Evolutionary conservation across 2,113 vertebrate genomes (phyloP), one percentile per base, ranked within the genome.

Genomic region (Hipposideros armiger): DNA sequence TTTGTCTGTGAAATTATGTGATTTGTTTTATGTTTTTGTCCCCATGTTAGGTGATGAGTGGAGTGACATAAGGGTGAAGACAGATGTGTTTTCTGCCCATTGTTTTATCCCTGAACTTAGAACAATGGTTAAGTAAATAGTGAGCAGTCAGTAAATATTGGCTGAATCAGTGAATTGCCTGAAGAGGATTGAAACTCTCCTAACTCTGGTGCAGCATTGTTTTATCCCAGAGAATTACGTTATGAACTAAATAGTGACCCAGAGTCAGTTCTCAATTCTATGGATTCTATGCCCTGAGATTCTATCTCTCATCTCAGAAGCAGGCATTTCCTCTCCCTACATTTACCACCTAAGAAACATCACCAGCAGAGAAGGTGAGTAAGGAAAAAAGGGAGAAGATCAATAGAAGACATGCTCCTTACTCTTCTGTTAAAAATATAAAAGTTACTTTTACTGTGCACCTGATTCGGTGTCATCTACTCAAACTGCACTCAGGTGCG

Each of bases 71-170:
- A 76, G 58, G 40, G 24, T 36, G 70, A 69, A 11, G 22, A 36
- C 30, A 67, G 76, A 72, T 81, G 40, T 76, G 42, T 74, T 81
- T 95, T 92, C 70, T 88, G 45, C 13, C 64, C 67, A 20, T 26
- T 86, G 24, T 89, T 93, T 86, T 66, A 86, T 26, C 26, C 50
- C 5, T 30, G 26, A 11, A 42, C 64, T 74, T 91, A 77, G 42
- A 81, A 94, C 69, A 93, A 45, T 47, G 50, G 66, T 72, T 69
- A 92, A 62, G 42, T 85, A 74, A 93, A 83, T 15, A 91, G 36
- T 19, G 60, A 88, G 64, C 32, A 58, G 11, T 86, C 19, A 42
- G 64, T 76, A 95, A 91, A 92, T 87, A 82, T 24, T 92, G 56
- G 13, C 54, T 83, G 50, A 93, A 52, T 73, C 54, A 82, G 11